Base-by-base conservation (phyloP, 2,113 vertebrate genomes). In the Pteropus alecto region DNA sequence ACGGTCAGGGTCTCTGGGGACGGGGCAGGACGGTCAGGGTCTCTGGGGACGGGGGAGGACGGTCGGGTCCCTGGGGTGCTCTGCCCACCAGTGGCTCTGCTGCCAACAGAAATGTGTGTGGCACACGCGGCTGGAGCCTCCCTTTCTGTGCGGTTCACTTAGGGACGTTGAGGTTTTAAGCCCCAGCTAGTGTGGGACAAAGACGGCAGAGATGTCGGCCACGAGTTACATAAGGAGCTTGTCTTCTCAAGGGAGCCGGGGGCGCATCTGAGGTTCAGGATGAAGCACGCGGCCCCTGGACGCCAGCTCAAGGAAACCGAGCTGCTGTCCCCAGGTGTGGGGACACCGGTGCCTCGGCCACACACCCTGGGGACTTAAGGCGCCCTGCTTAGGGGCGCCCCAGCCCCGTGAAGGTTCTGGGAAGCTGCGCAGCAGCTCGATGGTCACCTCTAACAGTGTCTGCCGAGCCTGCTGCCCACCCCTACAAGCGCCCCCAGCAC, bases 381-480 rank as follows among this genome's bases (percentile, higher is more conserved):
- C 1, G 22, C 6, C 54, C 63, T 35, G 13, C 7, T 11, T 63
- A 28, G 43, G 70, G 70, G 9, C 0, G 2, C 2, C 1, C 15
- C 11, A 7, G 43, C 63, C 41, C 2, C 0, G 61, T 0, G 14
- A 41, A 9, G 48, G 26, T 3, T 58, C 16, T 5, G n/a, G 54
- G 38, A 16, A 1, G 41, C 28, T 0, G 6, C 2, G 4, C 4
- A 0, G 7, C 6, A 3, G 4, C 46, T 1, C 1, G 24, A 8
- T 2, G 6, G 6, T 33, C 1, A 4, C 13, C 68, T 14, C 28
- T 15, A 5, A 7, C 0, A 0, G 61, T 0, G 7, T 33, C 7
- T 4, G 24, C 33, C 5, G 6, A 46, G 24, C 9, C 33, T 1
- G 5, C 0, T 5, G 12, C 18, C 35, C 18, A 51, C 70, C 33